phyloP scores from a whole-genome alignment of 2,888 invertebrate genomes.

The Pimpla rufipes region DNA sequence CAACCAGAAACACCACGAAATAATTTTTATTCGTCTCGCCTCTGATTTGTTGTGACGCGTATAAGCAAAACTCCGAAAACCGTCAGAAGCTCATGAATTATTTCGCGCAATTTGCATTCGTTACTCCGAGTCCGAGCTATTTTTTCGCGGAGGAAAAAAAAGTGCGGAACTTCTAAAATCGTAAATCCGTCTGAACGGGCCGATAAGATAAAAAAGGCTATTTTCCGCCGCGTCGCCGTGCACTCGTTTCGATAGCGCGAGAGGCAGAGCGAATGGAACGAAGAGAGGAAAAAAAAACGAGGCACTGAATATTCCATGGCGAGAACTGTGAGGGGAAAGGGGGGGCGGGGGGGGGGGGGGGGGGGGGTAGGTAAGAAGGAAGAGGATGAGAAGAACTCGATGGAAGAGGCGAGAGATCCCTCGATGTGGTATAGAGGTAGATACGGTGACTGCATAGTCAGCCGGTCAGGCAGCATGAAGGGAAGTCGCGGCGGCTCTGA shows the following conservation, averaged over 20 bases:
- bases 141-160: conserved; percentile 4
- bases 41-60: too few relatives aligned
- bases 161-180: conserved; percentile 25
- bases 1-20: too few relatives aligned
- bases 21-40: too few relatives aligned
- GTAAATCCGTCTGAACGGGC: conserved; percentile 28
- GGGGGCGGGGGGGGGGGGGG: conserved; percentile 44
- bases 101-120: neutral
- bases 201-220: conserved; percentile 57
- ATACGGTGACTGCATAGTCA: conserved; percentile 27
- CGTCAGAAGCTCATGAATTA: neutral
- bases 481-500: conserved; percentile 68
- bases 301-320: neutral
- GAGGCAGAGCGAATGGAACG: conserved; percentile 26
- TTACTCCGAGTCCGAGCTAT: neutral
- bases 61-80: too few relatives aligned
- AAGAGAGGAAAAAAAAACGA: conserved; percentile 20
- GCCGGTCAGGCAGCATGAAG: conserved; percentile 44
- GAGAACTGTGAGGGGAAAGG: conserved; percentile 29
- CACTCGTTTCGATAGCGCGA: conserved; percentile 9
- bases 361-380: conserved; percentile 45
- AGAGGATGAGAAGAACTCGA: conserved; percentile 21
- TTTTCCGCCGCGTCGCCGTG: neutral
- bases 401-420: conserved; percentile 31
- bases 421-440: conserved; percentile 46